These are phyloP conservation scores for Lagodon rhomboides DNA, from an alignment of 2,797 vertebrate genomes.

Conservation along the genomic window DNA sequence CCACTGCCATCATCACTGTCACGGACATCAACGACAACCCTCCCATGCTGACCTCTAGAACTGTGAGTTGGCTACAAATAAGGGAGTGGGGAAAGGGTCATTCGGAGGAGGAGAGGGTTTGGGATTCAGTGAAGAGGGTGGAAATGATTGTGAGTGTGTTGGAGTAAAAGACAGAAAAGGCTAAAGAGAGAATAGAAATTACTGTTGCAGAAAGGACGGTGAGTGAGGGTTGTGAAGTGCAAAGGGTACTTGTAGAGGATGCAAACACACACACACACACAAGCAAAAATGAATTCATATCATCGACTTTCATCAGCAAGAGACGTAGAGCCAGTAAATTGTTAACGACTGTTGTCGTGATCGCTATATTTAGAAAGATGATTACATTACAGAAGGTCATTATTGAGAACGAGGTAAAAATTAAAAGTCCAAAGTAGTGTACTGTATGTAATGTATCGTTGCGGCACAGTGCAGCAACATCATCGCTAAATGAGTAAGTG, in stretches of 20 bases:
- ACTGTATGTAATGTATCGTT: conserved; percentile 36
- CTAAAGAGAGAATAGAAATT: conserved; percentile 7
- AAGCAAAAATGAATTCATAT: conserved; percentile 58
- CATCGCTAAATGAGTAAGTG: conserved; percentile 25
- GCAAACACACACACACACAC: conserved; percentile 23
- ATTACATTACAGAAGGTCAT: conserved; percentile 71
- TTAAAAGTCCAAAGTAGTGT: conserved; percentile 55
- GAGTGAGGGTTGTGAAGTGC: conserved; percentile 28
- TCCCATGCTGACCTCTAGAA: conserved; percentile 91
- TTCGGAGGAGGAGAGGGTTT: conserved; percentile 9
- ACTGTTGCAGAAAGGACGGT: conserved; percentile 42
- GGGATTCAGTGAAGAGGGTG: conserved; percentile 21
- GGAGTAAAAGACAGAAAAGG: conserved; percentile 8
- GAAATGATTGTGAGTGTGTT: conserved; percentile 28
- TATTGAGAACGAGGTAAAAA: conserved; percentile 54
- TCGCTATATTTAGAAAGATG: conserved; percentile 71
- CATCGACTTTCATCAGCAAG: conserved; percentile 72
- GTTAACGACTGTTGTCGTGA: conserved; percentile 68
- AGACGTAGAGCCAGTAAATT: conserved; percentile 60
- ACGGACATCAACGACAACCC: conserved; percentile 97
- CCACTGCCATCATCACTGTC: conserved; percentile 94
- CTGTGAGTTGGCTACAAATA: conserved; percentile 85
- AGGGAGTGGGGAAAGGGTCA: conserved; percentile 11
- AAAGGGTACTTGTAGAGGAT: conserved; percentile 27
- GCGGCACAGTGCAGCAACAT: conserved; percentile 19